Percentiles rank a stretch among this genome's conserved stretches.
phyloP scores from a whole-genome alignment of 1,140 invertebrate genomes.

The Drosophila funebris region DNA sequence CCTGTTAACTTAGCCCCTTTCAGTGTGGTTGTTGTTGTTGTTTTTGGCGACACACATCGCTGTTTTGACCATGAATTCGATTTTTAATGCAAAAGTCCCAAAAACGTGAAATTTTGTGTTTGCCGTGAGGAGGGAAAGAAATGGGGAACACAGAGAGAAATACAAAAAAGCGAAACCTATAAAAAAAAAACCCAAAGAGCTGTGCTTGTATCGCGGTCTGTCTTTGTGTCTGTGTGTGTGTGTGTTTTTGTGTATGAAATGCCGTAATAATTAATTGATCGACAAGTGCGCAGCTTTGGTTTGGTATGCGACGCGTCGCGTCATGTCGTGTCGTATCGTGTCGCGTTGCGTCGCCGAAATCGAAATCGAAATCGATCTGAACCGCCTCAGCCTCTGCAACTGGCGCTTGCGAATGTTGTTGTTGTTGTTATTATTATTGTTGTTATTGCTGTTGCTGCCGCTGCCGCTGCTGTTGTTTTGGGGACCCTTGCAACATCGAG shows the following conservation, averaged over 20 bases:
- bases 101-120: slow-evolving; percentile 70
- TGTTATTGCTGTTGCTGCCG: slow-evolving; percentile 1
- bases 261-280: slow-evolving; percentile 81
- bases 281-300: slow-evolving; percentile 76
- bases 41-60: slow-evolving; percentile 74
- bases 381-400: neutral
- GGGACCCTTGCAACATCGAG: slow-evolving; percentile 61
- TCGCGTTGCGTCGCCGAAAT: slow-evolving; percentile 52
- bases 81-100: slow-evolving; percentile 77
- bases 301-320: slow-evolving; percentile 64
- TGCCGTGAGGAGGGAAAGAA: neutral
- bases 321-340: slow-evolving; percentile 8
- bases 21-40: slow-evolving; percentile 9
- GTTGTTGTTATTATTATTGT: slow-evolving; percentile 16
- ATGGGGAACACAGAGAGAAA: neutral
- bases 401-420: slow-evolving; percentile 18
- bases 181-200: slow-evolving; percentile 61
- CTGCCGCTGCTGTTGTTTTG: slow-evolving; percentile 4
- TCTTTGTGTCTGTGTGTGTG: neutral
- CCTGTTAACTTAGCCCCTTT: slow-evolving; percentile 50
- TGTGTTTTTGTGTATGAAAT: slow-evolving; percentile 56
- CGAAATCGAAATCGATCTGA: slow-evolving; percentile 69
- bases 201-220: neutral
- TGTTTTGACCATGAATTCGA: slow-evolving; percentile 77
- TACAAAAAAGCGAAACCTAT: slow-evolving; percentile 54